Conservation (phyloP, 2,797 vertebrate genomes). For the Betta splendens region DNA sequence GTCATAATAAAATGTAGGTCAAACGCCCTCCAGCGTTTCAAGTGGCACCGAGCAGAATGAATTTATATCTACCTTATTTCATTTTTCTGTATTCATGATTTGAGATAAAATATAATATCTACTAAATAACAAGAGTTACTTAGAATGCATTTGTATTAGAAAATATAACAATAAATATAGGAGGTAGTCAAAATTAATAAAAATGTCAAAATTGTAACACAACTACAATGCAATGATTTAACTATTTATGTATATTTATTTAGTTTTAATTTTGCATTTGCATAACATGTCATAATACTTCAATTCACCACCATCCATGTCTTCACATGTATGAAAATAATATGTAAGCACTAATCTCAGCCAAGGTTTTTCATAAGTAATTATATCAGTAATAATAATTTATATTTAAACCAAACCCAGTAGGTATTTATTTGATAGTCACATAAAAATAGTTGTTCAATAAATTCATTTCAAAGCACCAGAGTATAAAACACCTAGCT, state of each 20-base stretch:
- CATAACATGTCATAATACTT: conserved; percentile 40
- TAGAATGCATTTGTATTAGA: no score
- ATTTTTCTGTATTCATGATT: not conserved
- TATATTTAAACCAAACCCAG: conserved; percentile 10
- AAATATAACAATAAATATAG: no score
- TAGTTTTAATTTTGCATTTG: conserved; percentile 38
- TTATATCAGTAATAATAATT: conserved; percentile 18
- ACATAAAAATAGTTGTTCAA: conserved; percentile 10
- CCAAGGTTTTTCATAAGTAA: conserved; percentile 13
- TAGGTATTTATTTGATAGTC: conserved; percentile 1
- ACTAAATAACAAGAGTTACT: not conserved
- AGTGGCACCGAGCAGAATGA: not conserved
- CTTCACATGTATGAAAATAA: conserved; percentile 23
- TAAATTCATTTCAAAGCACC: conserved; percentile 40
- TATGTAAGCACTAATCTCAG: conserved; percentile 10
- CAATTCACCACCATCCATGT: conserved; percentile 16
- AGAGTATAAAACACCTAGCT: conserved; percentile 45
- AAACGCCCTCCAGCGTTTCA: conserved; percentile 48
- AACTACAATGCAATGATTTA: not conserved
- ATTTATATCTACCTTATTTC: not conserved
- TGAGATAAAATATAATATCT: not conserved
- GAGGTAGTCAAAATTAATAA: no score
- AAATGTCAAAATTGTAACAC: not conserved
- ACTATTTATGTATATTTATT: conserved; percentile 45
- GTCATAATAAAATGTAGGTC: conserved; percentile 35